Conservation (phyloP, 92 coral and sea anemone species). For the Zoanthus sansibaricus region DNA sequence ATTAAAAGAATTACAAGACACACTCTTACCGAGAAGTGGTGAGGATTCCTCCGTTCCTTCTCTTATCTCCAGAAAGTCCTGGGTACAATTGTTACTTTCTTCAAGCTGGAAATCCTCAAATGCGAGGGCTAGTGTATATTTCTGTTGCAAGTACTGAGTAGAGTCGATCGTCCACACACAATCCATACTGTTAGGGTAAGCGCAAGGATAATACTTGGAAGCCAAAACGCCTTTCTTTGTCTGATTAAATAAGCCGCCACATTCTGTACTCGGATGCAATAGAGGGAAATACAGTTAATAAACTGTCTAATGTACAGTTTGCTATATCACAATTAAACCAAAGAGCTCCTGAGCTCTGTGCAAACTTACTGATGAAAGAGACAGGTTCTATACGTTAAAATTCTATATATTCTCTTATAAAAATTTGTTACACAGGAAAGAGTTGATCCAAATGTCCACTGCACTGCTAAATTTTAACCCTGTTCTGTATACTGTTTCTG, state of each 20-base stretch:
- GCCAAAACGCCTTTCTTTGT: conserved; percentile 6
- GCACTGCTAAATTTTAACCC: too few species aligned
- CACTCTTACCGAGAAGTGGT: background rate
- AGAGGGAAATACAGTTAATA: background rate
- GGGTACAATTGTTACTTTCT: conserved; percentile 14
- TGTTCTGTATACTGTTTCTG: too few species aligned
- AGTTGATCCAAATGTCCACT: too few species aligned
- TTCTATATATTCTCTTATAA: too few species aligned
- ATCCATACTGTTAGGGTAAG: conserved; percentile 9
- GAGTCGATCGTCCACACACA: conserved; percentile 36
- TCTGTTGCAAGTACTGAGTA: background rate
- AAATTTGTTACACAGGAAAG: too few species aligned
- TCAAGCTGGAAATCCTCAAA: conserved; percentile 32
- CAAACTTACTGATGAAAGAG: too few species aligned
- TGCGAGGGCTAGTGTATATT: background rate
- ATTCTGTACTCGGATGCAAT: background rate
- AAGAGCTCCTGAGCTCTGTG: background rate
- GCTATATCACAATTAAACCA: background rate
- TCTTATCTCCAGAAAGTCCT: conserved; percentile 31
- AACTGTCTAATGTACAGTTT: background rate
- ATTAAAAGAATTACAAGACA: too few species aligned
- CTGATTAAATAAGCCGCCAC: conserved; percentile 33
- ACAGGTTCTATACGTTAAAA: too few species aligned
- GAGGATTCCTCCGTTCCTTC: conserved; percentile 17
- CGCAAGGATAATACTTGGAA: conserved; percentile 36